These are phyloP conservation scores for Tenthredo amoena DNA, from an alignment of 2,888 invertebrate genomes.

Conservation along the genomic window DNA sequence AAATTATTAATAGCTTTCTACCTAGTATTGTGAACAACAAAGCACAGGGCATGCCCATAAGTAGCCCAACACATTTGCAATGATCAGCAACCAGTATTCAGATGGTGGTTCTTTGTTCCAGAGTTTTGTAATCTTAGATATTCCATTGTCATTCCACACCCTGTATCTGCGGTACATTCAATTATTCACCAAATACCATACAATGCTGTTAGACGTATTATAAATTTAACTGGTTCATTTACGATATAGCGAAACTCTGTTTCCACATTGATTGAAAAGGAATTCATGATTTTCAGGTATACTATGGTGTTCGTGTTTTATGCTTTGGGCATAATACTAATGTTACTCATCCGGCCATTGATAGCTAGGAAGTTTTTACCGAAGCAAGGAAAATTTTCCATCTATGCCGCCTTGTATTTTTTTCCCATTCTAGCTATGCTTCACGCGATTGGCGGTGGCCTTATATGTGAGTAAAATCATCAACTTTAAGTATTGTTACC, in stretches of 20 bases:
- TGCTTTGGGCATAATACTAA: slow-evolving; percentile 88
- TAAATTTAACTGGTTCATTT: neutral
- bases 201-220: neutral
- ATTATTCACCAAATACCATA: neutral
- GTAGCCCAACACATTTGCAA: neutral
- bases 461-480: slow-evolving; percentile 87
- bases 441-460: slow-evolving; percentile 94
- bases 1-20: neutral
- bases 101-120: neutral
- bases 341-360: slow-evolving; percentile 89
- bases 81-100: neutral
- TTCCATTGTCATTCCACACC: neutral
- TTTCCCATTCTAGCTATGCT: slow-evolving; percentile 92
- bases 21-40: neutral
- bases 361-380: slow-evolving; percentile 85
- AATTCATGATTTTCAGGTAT: slow-evolving; percentile 83
- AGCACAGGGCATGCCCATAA: neutral
- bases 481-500: neutral
- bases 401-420: slow-evolving; percentile 97
- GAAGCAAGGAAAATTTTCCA: slow-evolving; percentile 87
- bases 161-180: neutral
- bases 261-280: neutral
- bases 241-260: neutral
- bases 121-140: neutral
- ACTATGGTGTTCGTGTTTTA: slow-evolving; percentile 96